These are phyloP conservation scores for Camelus dromedarius DNA, from an alignment of 2,113 vertebrate species.

Conservation along the genomic window DNA sequence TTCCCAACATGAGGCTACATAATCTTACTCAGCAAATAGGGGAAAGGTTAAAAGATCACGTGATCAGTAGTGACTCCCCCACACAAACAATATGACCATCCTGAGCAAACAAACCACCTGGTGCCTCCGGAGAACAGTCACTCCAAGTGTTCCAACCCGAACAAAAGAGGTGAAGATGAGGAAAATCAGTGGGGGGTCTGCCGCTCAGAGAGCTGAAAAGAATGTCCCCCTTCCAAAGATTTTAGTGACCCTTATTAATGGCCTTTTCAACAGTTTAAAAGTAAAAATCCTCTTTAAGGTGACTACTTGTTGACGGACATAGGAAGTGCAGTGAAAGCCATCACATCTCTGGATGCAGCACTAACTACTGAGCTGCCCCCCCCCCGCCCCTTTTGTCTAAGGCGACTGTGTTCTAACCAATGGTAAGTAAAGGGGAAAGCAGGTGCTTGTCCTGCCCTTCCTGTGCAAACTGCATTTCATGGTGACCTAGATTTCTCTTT, in stretches of 20 bases:
- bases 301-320: neutral
- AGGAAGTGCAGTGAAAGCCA: neutral
- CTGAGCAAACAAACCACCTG: neutral
- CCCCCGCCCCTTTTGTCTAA: neutral
- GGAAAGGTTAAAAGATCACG: neutral
- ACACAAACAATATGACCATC: neutral
- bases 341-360: accelerated
- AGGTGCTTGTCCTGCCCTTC: neutral
- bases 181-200: neutral
- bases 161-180: neutral
- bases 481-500: neutral
- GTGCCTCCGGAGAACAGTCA: neutral
- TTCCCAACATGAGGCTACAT: neutral
- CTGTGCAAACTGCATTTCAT: neutral
- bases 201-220: neutral
- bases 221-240: neutral
- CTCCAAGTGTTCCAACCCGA: neutral
- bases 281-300: neutral
- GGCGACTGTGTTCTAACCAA: neutral
- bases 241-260: neutral
- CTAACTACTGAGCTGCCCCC: neutral
- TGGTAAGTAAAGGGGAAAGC: neutral
- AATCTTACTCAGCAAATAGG: neutral
- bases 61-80: neutral
- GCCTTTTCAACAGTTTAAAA: neutral